phyloP scores from a whole-genome alignment of 2,113 vertebrate species.

The Corythoichthys haematopterus region DNA sequence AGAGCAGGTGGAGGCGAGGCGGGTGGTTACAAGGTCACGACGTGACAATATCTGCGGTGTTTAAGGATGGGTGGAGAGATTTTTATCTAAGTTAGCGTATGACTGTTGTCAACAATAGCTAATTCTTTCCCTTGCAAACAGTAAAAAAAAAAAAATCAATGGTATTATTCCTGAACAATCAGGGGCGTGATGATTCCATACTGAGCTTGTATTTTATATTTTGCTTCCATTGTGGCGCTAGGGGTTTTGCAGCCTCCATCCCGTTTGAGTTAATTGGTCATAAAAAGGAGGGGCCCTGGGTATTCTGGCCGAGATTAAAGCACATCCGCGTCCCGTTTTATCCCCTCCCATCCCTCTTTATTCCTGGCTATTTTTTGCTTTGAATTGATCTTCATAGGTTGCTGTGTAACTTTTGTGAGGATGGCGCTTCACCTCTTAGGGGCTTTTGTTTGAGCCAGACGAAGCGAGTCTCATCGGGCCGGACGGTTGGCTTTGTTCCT shows the following conservation, averaged over 20 bases:
- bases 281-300: conserved; percentile 37
- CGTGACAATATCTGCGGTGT: conserved; percentile 12
- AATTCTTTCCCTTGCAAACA: neutral
- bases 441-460: conserved; percentile 58
- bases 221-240: conserved; percentile 35
- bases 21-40: conserved; percentile 65
- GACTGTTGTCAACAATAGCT: neutral
- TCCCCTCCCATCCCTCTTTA: conserved; percentile 1
- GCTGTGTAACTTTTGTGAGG: conserved; percentile 57
- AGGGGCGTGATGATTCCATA: neutral
- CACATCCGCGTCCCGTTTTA: conserved; percentile 34
- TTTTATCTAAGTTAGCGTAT: neutral
- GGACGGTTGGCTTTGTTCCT: conserved; percentile 63
- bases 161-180: neutral
- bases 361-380: conserved; percentile 21
- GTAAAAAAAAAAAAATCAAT: neutral
- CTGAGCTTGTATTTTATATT: conserved; percentile 8
- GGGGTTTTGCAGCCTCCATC: conserved; percentile 50
- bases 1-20: conserved; percentile 71
- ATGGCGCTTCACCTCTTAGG: conserved; percentile 55
- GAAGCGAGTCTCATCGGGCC: conserved; percentile 56
- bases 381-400: conserved; percentile 54
- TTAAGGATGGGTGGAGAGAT: neutral
- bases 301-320: conserved; percentile 49
- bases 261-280: conserved; percentile 55